phyloP scores from a whole-genome alignment of 2,797 vertebrate genomes.

The Melanotaenia trifasciata region DNA sequence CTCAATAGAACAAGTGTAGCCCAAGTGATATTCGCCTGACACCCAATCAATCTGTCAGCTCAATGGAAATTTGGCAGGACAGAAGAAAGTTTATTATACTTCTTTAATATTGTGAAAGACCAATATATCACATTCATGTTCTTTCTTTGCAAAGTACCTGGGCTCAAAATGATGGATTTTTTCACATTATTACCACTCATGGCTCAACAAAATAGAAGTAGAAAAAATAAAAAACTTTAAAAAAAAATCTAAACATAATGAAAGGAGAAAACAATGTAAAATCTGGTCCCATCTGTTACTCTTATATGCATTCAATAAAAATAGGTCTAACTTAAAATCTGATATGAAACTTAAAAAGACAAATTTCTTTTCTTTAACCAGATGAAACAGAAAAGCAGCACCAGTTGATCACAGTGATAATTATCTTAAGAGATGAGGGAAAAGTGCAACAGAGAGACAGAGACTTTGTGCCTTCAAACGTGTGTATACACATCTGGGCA shows the following conservation, averaged over 20 bases:
- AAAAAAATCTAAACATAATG: constrained; percentile 3
- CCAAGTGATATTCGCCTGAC: constrained; percentile 49
- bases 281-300: constrained; percentile 33
- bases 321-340: constrained; percentile 7
- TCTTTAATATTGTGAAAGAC: constrained; percentile 38
- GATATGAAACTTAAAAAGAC: too few species aligned
- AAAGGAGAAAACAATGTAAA: constrained; percentile 26
- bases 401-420: constrained; percentile 19
- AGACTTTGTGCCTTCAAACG: not conserved
- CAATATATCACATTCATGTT: constrained; percentile 6
- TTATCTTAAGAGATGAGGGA: constrained; percentile 4
- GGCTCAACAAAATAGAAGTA: not conserved
- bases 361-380: constrained; percentile 45
- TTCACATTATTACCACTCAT: constrained; percentile 1
- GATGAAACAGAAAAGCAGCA: constrained; percentile 17
- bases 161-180: not conserved
- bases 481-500: constrained; percentile 8
- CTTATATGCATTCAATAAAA: constrained; percentile 26
- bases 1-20: constrained; percentile 67
- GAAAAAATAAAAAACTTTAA: constrained; percentile 3
- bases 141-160: not conserved
- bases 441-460: not conserved
- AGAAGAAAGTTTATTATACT: constrained; percentile 45
- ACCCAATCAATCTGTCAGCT: constrained; percentile 52
- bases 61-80: constrained; percentile 36